These are phyloP conservation scores for Oryzaephilus surinamensis DNA, from an alignment of 1,140 invertebrate species.

Conservation along the genomic window DNA sequence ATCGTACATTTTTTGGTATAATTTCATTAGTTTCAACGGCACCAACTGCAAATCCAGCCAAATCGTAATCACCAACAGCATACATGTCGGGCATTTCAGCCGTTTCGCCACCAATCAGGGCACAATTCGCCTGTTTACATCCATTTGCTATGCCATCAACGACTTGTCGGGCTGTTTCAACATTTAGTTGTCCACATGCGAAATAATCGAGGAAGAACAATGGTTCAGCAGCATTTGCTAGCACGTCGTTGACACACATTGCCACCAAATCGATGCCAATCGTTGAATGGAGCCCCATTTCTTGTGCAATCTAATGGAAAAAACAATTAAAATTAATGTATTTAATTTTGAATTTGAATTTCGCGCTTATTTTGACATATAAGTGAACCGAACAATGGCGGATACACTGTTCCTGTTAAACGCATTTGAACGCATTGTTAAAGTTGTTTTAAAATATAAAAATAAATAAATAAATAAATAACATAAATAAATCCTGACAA, in stretches of 20 bases:
- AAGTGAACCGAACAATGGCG: too few relatives aligned
- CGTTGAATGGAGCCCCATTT: slow-evolving; percentile 64
- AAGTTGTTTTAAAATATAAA: too few relatives aligned
- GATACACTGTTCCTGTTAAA: too few relatives aligned
- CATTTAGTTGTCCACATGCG: slow-evolving; percentile 77
- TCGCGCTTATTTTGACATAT: too few relatives aligned
- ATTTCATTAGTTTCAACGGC: slow-evolving; percentile 69
- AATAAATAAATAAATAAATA: too few relatives aligned
- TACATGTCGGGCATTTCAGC: slow-evolving; percentile 97
- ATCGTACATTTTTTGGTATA: slow-evolving; percentile 62
- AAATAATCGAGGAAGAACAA: slow-evolving; percentile 96
- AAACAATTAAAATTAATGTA: too few relatives aligned
- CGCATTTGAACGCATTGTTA: too few relatives aligned
- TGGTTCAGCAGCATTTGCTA: slow-evolving; percentile 89
- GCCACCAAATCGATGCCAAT: slow-evolving; percentile 94
- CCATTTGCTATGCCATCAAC: slow-evolving; percentile 79
- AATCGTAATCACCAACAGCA: slow-evolving; percentile 73
- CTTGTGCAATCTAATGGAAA: slow-evolving; percentile 64
- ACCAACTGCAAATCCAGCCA: slow-evolving; percentile 92
- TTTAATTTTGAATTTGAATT: too few relatives aligned
- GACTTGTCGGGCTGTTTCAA: slow-evolving; percentile 62
- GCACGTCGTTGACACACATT: slow-evolving; percentile 95
- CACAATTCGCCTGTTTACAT: slow-evolving; percentile 75
- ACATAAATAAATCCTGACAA: too few relatives aligned
- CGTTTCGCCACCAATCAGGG: slow-evolving; percentile 87